Base-by-base conservation (phyloP, 2,888 invertebrate species). In the Melanargia galathea region DNA sequence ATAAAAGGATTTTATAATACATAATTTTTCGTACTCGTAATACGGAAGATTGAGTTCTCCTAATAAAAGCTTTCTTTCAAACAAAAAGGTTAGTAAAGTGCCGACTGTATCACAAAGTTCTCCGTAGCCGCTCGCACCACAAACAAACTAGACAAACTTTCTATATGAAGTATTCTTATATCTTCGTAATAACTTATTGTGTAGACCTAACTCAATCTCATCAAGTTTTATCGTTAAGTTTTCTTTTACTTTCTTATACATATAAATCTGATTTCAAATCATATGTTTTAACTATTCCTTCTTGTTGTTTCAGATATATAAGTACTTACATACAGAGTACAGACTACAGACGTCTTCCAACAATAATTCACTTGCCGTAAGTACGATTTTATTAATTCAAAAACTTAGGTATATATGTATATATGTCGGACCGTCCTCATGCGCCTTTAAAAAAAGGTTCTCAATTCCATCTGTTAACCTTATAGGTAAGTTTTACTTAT, bases 61-160 rank as follows among this genome's bases (percentile, higher is more conserved):
- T 10, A 16, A 49, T 26, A 49, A 26, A 49, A 30, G 13, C 18
- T n/a, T 26, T 6, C 26, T 48, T 49, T 16, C 26, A 26, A 49
- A 49, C 49, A 49, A 49, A 30, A 49, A 49, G 49, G 30, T 30
- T 16, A 30, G 16, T 16, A 49, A 49, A 49, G 49, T 49, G 49
- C 49, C 30, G 30, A 24, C 30, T 49, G 16, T 13, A 22, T 2
- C 13, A 13, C 7, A 10, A 18, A 26, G 10, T 49, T 46, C 4
- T 43, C 43, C 16, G 45, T 46, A 22, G 11, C 18, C 30, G 2
- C 22, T 16, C n/a, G 49, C 10, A 49, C 30, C 26, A 49, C 24
- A 49, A 49, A 49, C 18, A 49, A 5, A 30, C 45, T 20, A 46
- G 22, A 22, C 16, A 49, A 49, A 49, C 16, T 49, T 49, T 49